A percentile compares a stretch with the other conserved stretches of the same genome.
phyloP scores from a whole-genome alignment of 1,140 invertebrate genomes.

The Trinorchestia longiramus region DNA sequence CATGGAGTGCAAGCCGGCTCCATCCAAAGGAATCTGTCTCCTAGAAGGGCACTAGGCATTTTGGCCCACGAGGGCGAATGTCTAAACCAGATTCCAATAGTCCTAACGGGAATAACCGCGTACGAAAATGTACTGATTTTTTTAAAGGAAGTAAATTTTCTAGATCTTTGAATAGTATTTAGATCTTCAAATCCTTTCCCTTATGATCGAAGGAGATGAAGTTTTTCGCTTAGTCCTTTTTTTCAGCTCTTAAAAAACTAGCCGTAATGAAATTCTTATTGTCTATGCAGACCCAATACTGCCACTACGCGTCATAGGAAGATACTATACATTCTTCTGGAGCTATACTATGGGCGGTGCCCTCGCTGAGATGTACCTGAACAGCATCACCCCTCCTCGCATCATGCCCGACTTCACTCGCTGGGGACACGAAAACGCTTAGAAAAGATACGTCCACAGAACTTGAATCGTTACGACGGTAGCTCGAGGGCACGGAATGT shows the following conservation, averaged over 20 bases:
- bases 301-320: not conserved
- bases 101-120: no score
- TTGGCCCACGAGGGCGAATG: no score
- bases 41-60: no score
- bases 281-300: not conserved
- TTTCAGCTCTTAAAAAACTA: not conserved
- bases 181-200: no score
- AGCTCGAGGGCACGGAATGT: not conserved
- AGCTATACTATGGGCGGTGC: not conserved
- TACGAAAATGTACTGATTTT: no score
- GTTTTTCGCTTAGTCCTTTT: not conserved
- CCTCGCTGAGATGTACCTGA: not conserved
- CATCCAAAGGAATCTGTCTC: no score
- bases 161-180: no score
- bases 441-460: not conserved
- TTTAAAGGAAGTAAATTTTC: no score
- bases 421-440: not conserved
- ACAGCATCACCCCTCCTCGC: not conserved
- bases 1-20: no score
- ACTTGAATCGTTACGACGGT: not conserved
- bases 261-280: not conserved
- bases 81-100: no score
- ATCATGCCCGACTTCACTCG: not conserved
- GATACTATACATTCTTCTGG: slow-evolving; percentile 23
- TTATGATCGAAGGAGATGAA: no score